A percentile compares a stretch with the other conserved stretches of the same genome.
These are phyloP conservation scores for Plebejus argus DNA, from an alignment of 2,888 invertebrate genomes.

Conservation along the genomic window DNA sequence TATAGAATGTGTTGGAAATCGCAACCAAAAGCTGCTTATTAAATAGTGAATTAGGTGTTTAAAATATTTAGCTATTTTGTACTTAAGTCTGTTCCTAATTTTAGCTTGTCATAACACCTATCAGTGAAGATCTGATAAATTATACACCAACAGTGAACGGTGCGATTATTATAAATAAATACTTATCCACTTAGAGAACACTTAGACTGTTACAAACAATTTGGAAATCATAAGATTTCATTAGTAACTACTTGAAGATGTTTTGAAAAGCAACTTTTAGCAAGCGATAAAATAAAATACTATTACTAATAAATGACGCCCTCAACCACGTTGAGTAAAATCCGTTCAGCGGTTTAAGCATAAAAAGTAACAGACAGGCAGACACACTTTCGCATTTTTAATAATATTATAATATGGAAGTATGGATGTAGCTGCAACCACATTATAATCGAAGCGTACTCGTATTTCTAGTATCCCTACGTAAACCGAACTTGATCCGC, in stretches of 20 bases:
- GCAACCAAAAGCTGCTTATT: background rate
- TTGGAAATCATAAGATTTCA: background rate
- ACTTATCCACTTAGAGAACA: background rate
- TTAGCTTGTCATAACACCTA: background rate
- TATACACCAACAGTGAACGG: background rate
- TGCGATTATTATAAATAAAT: slow-evolving; percentile 12
- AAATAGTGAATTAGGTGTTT: background rate
- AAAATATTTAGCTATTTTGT: background rate
- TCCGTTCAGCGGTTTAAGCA: too few species aligned
- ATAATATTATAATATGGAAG: too few species aligned
- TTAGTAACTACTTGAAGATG: background rate
- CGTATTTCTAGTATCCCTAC: too few species aligned
- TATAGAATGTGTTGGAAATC: background rate
- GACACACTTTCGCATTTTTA: too few species aligned
- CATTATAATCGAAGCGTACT: too few species aligned
- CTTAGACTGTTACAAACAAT: background rate
- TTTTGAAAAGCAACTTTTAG: background rate
- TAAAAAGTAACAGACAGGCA: too few species aligned
- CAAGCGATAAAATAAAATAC: too few species aligned
- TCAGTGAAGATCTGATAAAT: background rate
- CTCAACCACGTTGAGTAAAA: too few species aligned
- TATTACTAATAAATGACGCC: too few species aligned
- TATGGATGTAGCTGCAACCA: too few species aligned
- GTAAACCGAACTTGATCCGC: too few species aligned
- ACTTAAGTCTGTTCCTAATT: background rate